These are phyloP conservation scores for Psilanteris sp. DNA, from an alignment of 1,140 invertebrate species.

Conservation along the genomic window DNA sequence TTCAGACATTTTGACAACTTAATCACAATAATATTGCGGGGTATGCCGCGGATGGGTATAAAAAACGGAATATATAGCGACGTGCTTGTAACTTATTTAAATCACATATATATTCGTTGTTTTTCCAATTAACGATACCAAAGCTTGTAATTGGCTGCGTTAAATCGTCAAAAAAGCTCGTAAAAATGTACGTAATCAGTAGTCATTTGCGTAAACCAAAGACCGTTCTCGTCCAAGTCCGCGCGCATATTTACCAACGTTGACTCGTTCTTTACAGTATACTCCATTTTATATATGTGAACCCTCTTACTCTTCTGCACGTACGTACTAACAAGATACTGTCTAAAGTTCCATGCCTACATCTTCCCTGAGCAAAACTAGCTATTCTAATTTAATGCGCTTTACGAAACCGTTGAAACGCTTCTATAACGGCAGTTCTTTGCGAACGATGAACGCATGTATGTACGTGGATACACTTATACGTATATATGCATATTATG, in stretches of 20 bases:
- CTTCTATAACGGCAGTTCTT: slow-evolving; percentile 65
- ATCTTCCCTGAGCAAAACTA: slow-evolving; percentile 60
- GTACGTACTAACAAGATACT: slow-evolving; percentile 58
- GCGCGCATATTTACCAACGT: slow-evolving; percentile 47
- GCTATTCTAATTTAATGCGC: slow-evolving; percentile 65
- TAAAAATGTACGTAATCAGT: slow-evolving; percentile 49
- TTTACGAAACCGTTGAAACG: slow-evolving; percentile 63
- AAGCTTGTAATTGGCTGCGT: slow-evolving; percentile 44
- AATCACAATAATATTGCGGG: slow-evolving; percentile 21
- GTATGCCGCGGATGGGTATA: not conserved
- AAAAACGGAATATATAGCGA: not conserved
- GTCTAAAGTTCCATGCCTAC: slow-evolving; percentile 60
- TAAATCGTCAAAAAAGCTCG: slow-evolving; percentile 18
- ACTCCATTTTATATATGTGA: slow-evolving; percentile 58
- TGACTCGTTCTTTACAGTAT: slow-evolving; percentile 41
- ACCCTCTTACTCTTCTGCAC: slow-evolving; percentile 47
- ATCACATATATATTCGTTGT: slow-evolving; percentile 40
- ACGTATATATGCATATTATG: slow-evolving; percentile 60
- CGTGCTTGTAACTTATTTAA: slow-evolving; percentile 30
- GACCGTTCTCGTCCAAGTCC: slow-evolving; percentile 32
- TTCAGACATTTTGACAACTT: slow-evolving; percentile 16
- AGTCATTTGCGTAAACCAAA: slow-evolving; percentile 37
- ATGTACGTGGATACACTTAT: slow-evolving; percentile 34
- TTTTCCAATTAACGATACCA: slow-evolving; percentile 42
- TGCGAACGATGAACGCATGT: slow-evolving; percentile 58